Conservation (phyloP, 2,797 vertebrate genomes). For the Caiman crocodilus region DNA sequence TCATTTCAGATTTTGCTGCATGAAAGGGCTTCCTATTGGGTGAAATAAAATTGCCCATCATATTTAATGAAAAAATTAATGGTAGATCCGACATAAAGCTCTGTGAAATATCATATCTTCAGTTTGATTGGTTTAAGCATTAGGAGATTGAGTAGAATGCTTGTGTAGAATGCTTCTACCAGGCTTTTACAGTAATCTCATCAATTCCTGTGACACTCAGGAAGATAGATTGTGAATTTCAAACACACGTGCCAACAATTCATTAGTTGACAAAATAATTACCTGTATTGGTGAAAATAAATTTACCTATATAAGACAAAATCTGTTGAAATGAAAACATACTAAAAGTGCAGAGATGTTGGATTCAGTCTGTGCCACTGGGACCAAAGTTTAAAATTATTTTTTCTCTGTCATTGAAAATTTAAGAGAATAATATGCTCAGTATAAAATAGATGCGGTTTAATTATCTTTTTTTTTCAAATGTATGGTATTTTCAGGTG, state of each 20-base stretch:
- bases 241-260: neutral
- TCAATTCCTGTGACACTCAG: neutral
- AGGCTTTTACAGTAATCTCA: neutral
- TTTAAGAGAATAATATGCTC: neutral
- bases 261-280: conserved; percentile 17
- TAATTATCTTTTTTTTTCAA: neutral
- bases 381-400: neutral
- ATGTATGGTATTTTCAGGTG: neutral
- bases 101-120: conserved; percentile 15
- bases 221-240: conserved; percentile 10
- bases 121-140: conserved; percentile 44
- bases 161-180: neutral
- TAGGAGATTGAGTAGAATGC: neutral
- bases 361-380: neutral
- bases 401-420: neutral
- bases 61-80: conserved; percentile 53
- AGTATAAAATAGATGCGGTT: neutral
- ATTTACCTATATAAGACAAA: conserved; percentile 9
- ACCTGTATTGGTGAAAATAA: neutral
- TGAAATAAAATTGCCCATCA: conserved; percentile 57
- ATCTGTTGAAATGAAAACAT: neutral
- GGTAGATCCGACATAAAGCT: conserved; percentile 32
- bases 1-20: conserved; percentile 74
- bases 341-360: neutral
- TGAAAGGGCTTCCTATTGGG: conserved; percentile 68